Base-by-base conservation (phyloP, 2,888 invertebrate genomes). In the Arenicola marina region DNA sequence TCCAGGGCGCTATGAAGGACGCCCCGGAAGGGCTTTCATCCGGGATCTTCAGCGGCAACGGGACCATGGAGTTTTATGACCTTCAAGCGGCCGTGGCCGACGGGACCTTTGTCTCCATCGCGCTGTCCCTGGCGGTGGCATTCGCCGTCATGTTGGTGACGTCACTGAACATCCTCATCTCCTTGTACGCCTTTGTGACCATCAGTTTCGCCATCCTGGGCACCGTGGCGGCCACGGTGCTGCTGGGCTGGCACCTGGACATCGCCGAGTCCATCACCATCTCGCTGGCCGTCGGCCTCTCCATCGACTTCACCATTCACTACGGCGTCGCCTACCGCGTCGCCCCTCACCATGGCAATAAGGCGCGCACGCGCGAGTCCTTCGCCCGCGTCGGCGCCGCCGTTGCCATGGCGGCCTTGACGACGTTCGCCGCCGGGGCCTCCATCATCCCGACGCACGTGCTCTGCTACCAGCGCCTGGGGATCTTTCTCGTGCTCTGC, bases 301-400 rank as follows among this genome's bases (percentile, higher is more conserved):
- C 95, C 18, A 92, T 95, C 33, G 97, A 97, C 85, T 95, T 94
- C 80, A 93, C 93, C 83, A 86, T 96, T 61, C 95, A 96, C 83
- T 94, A 93, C 80, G 91, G 91, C 57, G 89, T 95, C 67, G 92
- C 92, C 77, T 96, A 92, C 71, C 62, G 78, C 63, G 71, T 83
- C 44, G 75, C 64, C 74, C 88, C 74, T 84, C 87, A 73, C 85
- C 86, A 76, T 28, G 78, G 76, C 58, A 70, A 77, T 1, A 74
- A 78, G 57, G 72, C 72, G 64, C 71, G 79, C 4, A 78, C 79
- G 1, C 68, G 71, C 32, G 73, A 69, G 48, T 76, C 81, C 18
- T 66, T 81, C 29, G 66, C 72, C 2, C 71, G 78, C 62, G 92
- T 95, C 83, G 89, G 92, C 28, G 92, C 92, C 1, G 94, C 96